Evolutionary conservation across 2,888 invertebrate species (phyloP), one percentile per base, ranked within the genome.

Genomic region (Agapetus fuscipes): DNA sequence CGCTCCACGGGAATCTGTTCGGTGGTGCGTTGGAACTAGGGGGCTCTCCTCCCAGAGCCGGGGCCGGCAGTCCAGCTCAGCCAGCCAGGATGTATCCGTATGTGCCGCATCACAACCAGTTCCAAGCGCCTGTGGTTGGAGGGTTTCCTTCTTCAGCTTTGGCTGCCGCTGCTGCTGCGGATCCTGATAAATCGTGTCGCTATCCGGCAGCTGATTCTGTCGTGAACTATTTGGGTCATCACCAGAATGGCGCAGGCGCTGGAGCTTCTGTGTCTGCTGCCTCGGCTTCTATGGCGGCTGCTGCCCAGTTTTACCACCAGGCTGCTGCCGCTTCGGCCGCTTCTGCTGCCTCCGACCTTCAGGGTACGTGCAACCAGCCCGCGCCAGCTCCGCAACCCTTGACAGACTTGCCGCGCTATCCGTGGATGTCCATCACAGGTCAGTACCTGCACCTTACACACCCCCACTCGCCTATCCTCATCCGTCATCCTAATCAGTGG

Each of bases 341-440:
- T 16, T 80, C 80, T 30, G 83, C 87, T 27, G 75, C 80, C 52
- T 86, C 84, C 55, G 86, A 86, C 55, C 87, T 89, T 56, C 81
- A 88, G 56, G 76, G 88, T 47, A 81, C 81, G 52, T 90, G 89
- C 71, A 75, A 80, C 48, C 83, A 84, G 59, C 76, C 79, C 45
- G 76, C 82, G 52, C 67, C 73, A 32, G 80, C 85, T 45, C 86
- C 86, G 47, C 88, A 88, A 64, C 86, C 88, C 41, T 81, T 91
- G 59, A 87, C 88, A 34, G 91, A 91, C 68, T 84, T 91, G 61
- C 90, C 91, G 39, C 79, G 91, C 59, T 91, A 93, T 64, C 91
- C 91, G 33, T 93, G 91, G 91, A 91, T 93, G 90, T 87, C 90
- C 58, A 88, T 91, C 66, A 90, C 91, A 75, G 91, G 91, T 90